Evolutionary conservation across 1,140 invertebrate genomes (phyloP).

Genomic region (Pseudomyrmex dendroicus): DNA sequence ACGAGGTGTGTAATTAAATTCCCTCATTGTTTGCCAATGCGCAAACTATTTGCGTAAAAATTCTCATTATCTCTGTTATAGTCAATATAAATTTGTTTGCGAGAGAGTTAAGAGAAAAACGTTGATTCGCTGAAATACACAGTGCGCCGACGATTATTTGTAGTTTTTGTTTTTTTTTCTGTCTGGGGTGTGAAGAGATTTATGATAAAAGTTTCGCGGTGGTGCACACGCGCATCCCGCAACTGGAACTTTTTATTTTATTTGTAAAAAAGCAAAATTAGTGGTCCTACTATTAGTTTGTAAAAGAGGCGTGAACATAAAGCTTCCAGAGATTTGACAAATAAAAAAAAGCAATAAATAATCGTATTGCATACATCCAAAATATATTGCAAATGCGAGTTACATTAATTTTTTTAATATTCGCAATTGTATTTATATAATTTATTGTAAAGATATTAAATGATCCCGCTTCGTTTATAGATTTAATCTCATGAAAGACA

Average conservation of each 20-base stretch:
- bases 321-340: no score
- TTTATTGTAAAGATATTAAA: no score
- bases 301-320: neutral
- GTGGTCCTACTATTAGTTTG: constrained; percentile 9
- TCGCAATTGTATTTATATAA: no score
- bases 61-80: constrained; percentile 29
- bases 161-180: constrained; percentile 49
- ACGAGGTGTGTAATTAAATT: constrained; percentile 4
- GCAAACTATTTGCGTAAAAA: constrained; percentile 20
- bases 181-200: constrained; percentile 43
- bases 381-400: no score
- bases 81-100: constrained; percentile 28
- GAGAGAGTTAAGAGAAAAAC: constrained; percentile 23
- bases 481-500: neutral
- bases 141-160: constrained; percentile 64
- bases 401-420: no score
- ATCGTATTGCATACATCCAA: no score
- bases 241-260: constrained; percentile 29
- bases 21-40: neutral
- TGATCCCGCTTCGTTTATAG: no score
- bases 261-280: constrained; percentile 50
- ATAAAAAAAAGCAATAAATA: no score
- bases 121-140: constrained; percentile 19
- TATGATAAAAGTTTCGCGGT: constrained; percentile 66
- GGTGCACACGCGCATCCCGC: constrained; percentile 1